Evolutionary conservation across 2,888 invertebrate genomes (phyloP), one percentile per base, ranked within the genome.

Genomic region (Drosophila mimetica): DNA sequence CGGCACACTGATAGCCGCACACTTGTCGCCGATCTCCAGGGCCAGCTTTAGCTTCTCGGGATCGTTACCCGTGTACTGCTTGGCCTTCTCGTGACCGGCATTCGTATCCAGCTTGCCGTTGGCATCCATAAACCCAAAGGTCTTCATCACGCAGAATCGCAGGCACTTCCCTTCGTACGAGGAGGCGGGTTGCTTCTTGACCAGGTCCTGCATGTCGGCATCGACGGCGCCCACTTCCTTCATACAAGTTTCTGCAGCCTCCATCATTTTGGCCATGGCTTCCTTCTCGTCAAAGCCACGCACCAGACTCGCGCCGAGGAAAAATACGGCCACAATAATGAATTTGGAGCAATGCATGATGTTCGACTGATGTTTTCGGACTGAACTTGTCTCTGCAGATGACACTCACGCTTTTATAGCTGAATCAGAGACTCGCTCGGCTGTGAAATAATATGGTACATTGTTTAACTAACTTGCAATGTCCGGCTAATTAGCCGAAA

Each of bases 81-180:
- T 73, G 1, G 86, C 84, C 66, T 86, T 80, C 28, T 83, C 71
- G 4, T 67, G 42, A 1, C 71, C 85, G 0, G 78, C 78, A 0
- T 59, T 51, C 5, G 48, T 65, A 4, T 79, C 76, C 28, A 90
- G 66, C 52, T 90, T 90, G 2, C 90, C 90, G 55, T 75, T 73
- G 28, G 47, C 75, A 47, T 67, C 69, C 64, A 90, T 28, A 46
- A 88, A n/a, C 5, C 73, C 57, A 11, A 76, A 72, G 41, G 72
- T 84, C 41, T 84, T 83, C 87, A 90, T 86, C 1, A 90, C 25
- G 61, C 90, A 90, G 28, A 89, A 71, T 13, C 87, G 85, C 57
- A 90, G 34, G 39, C 90, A 90, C 74, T 90, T 90, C 9, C 77
- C 88, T 54, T 83, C 83, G 22, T 73, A 76, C 1, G 74, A 67